Conservation (phyloP, 2,888 invertebrate species). For the Galerucella pusilla region DNA sequence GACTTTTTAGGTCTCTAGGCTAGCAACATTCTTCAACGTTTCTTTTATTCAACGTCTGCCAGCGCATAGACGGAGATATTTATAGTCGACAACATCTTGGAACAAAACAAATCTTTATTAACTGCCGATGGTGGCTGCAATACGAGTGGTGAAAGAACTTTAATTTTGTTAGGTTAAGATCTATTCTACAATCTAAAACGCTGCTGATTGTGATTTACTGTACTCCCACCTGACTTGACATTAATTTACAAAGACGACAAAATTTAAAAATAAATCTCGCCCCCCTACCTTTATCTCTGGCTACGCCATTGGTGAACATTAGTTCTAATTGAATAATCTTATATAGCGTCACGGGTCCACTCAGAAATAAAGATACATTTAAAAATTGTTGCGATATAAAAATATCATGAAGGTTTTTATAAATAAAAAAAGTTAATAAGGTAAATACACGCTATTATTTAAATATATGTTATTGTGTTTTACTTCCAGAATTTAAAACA, state of each 20-base stretch:
- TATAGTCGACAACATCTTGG: not conserved
- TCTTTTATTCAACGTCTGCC: not conserved
- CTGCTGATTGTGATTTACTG: too few relatives aligned
- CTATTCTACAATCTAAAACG: too few relatives aligned
- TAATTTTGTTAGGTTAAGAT: too few relatives aligned
- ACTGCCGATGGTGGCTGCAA: not conserved
- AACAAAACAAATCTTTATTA: not conserved
- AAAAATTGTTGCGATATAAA: not conserved
- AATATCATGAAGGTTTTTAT: not conserved
- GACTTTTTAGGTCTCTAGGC: slow-evolving; percentile 8
- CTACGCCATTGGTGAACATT: too few relatives aligned
- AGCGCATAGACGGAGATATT: not conserved
- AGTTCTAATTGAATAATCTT: too few relatives aligned
- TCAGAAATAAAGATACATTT: not conserved
- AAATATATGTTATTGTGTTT: slow-evolving; percentile 15
- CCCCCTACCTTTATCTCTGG: too few relatives aligned
- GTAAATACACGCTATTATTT: not conserved
- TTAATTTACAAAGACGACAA: too few relatives aligned
- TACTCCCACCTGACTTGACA: too few relatives aligned
- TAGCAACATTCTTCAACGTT: not conserved
- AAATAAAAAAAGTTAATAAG: slow-evolving; percentile 1
- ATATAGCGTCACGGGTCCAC: not conserved
- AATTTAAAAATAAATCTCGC: too few relatives aligned
- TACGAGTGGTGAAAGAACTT: not conserved
- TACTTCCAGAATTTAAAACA: slow-evolving; percentile 18